Evolutionary conservation across 2,888 invertebrate genomes (phyloP), one percentile per base, ranked within the genome.

Genomic region (Girardia tigrina): DNA sequence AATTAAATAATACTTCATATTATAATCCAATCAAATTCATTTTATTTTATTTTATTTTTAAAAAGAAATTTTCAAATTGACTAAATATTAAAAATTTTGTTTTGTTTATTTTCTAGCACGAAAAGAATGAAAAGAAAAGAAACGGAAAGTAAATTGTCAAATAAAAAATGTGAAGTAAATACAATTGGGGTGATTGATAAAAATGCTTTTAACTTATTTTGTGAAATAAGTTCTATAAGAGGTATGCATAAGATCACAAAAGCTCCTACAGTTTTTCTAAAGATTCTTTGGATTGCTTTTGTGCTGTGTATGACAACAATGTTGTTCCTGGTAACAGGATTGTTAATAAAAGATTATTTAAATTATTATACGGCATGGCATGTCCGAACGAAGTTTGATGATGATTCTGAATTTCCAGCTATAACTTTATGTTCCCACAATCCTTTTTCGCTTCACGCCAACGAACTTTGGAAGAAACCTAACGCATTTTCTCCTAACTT

Each of bases 241-340:
- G 76, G 76, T 23, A 76, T 76, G 76, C 76, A 76, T 36, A 76
- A 76, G 20, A 76, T 76, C 28, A 42, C 28, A 14, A 75, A 76
- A 29, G 76, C 76, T 1, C 28, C 26, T 26, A 56, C 76, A 23
- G 26, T 36, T 14, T 76, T 76, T 26, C 26, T 74, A n/a, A 76
- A 75, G 1, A 16, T 75, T 74, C 42, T 76, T 1, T 76, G 76
- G 76, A 76, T 75, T n/a, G 27, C 42, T 4, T 76, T 76, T 74
- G 76, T 76, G 14, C 56, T 76, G 1, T 27, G 36, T 23, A 76
- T 76, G 76, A 76, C 76, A 28, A 42, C 29, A 26, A 14, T 76
- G 12, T 75, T 76, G 23, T 27, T 76, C 20, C 42, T 76, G 14
- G 70, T 75, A 0, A 56, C 76, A n/a, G 56, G 36, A 1, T 29